Evolutionary conservation across 2,888 invertebrate genomes (phyloP).

Genomic region (Mylabris sibirica): DNA sequence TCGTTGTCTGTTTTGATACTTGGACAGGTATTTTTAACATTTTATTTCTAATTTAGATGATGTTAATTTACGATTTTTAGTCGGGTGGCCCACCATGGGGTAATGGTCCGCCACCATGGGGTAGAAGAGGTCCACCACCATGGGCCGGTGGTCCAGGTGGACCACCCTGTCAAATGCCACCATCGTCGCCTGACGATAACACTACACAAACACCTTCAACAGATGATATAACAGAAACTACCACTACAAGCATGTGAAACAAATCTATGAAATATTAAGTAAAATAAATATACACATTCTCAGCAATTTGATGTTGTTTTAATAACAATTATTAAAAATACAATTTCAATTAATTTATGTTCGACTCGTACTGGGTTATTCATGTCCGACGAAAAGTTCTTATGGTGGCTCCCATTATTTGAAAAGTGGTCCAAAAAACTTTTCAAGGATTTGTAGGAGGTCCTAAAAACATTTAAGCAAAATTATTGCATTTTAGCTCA

Average conservation of each 20-base stretch:
- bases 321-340: too few relatives aligned
- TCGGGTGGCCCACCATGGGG: not conserved
- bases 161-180: slow-evolving; percentile 13
- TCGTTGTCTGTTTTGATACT: not conserved
- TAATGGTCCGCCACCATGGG: slow-evolving; percentile 15
- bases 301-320: too few relatives aligned
- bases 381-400: too few relatives aligned
- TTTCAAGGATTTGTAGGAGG: too few relatives aligned
- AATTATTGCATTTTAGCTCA: too few relatives aligned
- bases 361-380: too few relatives aligned
- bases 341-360: too few relatives aligned
- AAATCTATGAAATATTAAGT: too few relatives aligned
- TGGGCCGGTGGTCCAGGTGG: slow-evolving; percentile 8
- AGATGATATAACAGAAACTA: not conserved
- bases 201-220: not conserved
- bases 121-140: slow-evolving; percentile 20
- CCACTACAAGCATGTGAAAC: not conserved
- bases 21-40: not conserved
- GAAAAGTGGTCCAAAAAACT: too few relatives aligned
- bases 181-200: not conserved
- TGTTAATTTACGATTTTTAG: not conserved
- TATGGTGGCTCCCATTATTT: too few relatives aligned
- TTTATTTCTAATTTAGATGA: not conserved
- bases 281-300: too few relatives aligned
- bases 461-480: too few relatives aligned